Evolutionary conservation across 35 echinoderm and acorn worm genomes (phyloP).

Genomic region (Chiridota heheva): DNA sequence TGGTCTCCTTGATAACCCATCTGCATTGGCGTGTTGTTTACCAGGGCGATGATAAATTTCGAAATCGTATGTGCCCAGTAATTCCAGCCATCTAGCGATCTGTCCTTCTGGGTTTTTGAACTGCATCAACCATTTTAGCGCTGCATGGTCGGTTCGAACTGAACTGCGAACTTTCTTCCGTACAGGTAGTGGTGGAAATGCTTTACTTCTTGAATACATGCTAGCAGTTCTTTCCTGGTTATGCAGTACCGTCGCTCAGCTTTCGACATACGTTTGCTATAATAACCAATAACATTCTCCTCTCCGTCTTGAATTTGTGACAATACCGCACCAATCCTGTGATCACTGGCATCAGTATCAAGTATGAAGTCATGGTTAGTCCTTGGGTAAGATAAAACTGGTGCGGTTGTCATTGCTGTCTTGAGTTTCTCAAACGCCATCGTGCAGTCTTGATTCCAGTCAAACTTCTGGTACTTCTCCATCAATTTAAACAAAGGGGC

Average conservation of each 20-base stretch:
- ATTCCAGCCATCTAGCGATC: constrained; percentile 65
- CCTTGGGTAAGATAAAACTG: constrained; percentile 55
- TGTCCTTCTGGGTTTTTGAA: constrained; percentile 71
- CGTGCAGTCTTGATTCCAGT: constrained; percentile 23
- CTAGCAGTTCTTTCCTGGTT: constrained; percentile 21
- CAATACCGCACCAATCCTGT: neutral
- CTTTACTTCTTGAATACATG: neutral
- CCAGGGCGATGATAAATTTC: constrained; percentile 50
- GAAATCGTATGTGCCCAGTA: constrained; percentile 54
- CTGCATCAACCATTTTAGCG: constrained; percentile 49
- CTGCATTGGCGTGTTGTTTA: constrained; percentile 47
- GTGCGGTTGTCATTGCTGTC: constrained; percentile 11
- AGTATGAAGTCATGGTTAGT: constrained; percentile 28
- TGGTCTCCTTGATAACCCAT: constrained; percentile 59
- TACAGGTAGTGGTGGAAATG: constrained; percentile 24
- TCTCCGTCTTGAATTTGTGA: neutral
- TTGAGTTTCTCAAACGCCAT: neutral
- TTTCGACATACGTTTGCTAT: constrained; percentile 23
- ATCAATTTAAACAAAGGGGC: constrained; percentile 8
- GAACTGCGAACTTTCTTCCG: constrained; percentile 11
- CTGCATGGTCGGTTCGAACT: constrained; percentile 57
- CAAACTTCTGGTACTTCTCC: constrained; percentile 20
- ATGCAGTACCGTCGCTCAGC: constrained; percentile 31
- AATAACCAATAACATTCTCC: constrained; percentile 11
- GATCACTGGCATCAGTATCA: constrained; percentile 72